Evolutionary conservation across 1,140 invertebrate species (phyloP).

Genomic region (Oncopodura yosiiana): DNA sequence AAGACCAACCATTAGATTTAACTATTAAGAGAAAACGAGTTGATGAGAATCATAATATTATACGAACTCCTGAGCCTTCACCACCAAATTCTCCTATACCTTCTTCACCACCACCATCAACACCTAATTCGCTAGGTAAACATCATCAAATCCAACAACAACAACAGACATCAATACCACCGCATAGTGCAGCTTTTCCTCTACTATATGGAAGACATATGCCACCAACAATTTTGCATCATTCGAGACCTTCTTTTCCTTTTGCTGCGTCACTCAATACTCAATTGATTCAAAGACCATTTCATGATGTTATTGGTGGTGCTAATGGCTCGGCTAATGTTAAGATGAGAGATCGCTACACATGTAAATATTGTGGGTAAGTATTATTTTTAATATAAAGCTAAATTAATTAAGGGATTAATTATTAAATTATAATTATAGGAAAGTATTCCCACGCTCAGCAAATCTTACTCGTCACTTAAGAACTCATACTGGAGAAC

Average conservation of each 20-base stretch:
- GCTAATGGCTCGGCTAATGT: slow-evolving; percentile 1
- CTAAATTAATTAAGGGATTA: neutral
- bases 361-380: slow-evolving; percentile 97
- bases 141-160: slow-evolving; percentile 5
- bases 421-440: too few relatives aligned
- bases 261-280: slow-evolving; percentile 17
- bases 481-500: slow-evolving; percentile 95
- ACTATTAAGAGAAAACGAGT: slow-evolving; percentile 65
- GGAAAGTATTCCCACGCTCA: slow-evolving; percentile 80
- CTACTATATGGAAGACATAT: slow-evolving; percentile 30
- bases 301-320: slow-evolving; percentile 31
- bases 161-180: neutral
- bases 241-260: slow-evolving; percentile 5
- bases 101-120: slow-evolving; percentile 39
- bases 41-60: slow-evolving; percentile 65
- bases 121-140: slow-evolving; percentile 22
- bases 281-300: slow-evolving; percentile 26
- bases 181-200: slow-evolving; percentile 10
- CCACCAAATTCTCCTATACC: neutral
- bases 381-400: slow-evolving; percentile 44
- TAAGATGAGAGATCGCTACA: slow-evolving; percentile 79
- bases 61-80: slow-evolving; percentile 16
- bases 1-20: slow-evolving; percentile 68
- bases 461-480: slow-evolving; percentile 94
- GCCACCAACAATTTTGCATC: slow-evolving; percentile 16